Base-by-base conservation (phyloP, 2,113 vertebrate species). In the Myocastor coypus region DNA sequence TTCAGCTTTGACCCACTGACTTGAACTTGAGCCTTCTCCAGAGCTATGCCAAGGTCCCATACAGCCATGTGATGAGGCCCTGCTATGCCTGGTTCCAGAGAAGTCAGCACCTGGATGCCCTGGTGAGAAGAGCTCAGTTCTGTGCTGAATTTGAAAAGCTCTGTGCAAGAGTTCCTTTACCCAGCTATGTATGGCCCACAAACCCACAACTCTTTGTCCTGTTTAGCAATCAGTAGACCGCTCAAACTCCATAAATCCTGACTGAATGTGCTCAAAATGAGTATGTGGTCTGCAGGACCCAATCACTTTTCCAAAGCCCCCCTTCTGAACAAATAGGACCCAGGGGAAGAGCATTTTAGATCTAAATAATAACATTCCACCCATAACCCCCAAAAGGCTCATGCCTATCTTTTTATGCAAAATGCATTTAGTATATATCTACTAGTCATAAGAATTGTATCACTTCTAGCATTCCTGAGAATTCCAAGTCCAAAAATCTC, bases 1-100 rank as follows among this genome's bases (percentile, higher is more conserved):
- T 42, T 26, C 22, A 75, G 55, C 11, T 85, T 71, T 88, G 34
- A 57, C 20, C 5, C 17, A 52, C 14, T 59, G 46, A 55, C 40
- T 55, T 24, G 20, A 91, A 61, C 40, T 24, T 10, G 42, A 89
- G 46, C 24, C 71, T 46, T 64, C 42, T 16, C 63, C 24, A 17
- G 30, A 4, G 32, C 9, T 17, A 26, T 10, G 24, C 68, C 9
- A 30, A 61, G 4, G 1, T 61, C 30, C 4, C 1, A 2, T 22
- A 30, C 32, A 78, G 32, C 30, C 37, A 20, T 32, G 24, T 32
- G 42, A 78, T 5, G 42, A 32, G 63, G n/a, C 52, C 28, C 42
- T 20, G 7, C 5, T 0, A 0, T 40, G 7, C 57, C 34, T n/a
- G 37, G 4, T 16, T 52, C 46, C 16, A 4, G 46, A 68, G 64